Conservation (phyloP, 2,113 vertebrate species). For the Myrmecobius fasciatus region DNA sequence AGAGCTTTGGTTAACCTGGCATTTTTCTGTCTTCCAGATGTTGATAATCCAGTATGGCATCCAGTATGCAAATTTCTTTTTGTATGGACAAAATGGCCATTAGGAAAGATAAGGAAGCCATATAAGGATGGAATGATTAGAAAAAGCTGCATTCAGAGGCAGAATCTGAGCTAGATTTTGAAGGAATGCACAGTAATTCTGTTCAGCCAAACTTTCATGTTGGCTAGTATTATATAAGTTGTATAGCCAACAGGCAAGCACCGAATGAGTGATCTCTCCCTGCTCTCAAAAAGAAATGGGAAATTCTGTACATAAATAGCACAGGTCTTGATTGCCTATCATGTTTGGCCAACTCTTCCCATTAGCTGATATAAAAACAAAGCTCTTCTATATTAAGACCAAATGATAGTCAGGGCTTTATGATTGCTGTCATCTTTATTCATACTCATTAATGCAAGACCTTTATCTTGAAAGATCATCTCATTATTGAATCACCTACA, state of each 20-base stretch:
- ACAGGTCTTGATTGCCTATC: neutral
- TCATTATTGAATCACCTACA: constrained; percentile 37
- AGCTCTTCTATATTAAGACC: constrained; percentile 31
- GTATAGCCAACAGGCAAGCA: neutral
- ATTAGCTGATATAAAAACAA: constrained; percentile 44
- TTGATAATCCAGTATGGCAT: neutral
- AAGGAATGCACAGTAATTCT: neutral
- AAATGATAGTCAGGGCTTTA: constrained; percentile 9
- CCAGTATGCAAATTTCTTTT: neutral
- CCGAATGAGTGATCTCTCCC: constrained; percentile 14
- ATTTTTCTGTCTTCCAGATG: neutral
- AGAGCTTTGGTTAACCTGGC: neutral
- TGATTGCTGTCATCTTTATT: constrained; percentile 54
- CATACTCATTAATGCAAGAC: constrained; percentile 11
- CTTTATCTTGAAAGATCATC: constrained; percentile 32
- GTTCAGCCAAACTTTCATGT: neutral
- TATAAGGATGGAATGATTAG: neutral
- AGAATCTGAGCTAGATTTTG: neutral
- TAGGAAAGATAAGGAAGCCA: neutral
- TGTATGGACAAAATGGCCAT: neutral
- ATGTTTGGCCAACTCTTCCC: constrained; percentile 12
- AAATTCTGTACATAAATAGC: constrained; percentile 10
- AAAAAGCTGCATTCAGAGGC: neutral
- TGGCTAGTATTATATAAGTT: constrained; percentile 1
- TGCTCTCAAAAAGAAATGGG: neutral